Percentiles rank a stretch among this genome's conserved stretches.
These are phyloP conservation scores for Argopecten irradians DNA, from an alignment of 1,140 invertebrate species.

Conservation along the genomic window DNA sequence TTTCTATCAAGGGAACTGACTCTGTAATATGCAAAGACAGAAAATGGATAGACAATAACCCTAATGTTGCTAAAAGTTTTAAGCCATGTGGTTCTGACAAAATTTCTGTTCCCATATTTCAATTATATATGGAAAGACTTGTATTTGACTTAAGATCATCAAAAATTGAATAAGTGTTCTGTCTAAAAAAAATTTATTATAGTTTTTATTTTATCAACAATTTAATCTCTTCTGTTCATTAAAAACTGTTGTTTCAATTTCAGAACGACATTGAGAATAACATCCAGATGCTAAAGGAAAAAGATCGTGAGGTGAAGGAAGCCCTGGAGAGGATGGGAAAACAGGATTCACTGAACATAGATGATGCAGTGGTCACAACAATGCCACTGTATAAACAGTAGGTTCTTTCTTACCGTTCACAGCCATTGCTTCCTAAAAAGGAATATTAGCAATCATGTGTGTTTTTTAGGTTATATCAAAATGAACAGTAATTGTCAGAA, in stretches of 20 bases:
- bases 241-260: constrained; percentile 33
- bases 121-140: background rate
- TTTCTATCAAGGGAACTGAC: too few relatives aligned
- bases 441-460: too few relatives aligned
- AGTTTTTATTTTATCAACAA: background rate
- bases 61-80: too few relatives aligned
- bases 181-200: background rate
- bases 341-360: constrained; percentile 90
- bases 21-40: too few relatives aligned
- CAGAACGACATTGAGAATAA: constrained; percentile 89
- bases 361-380: constrained; percentile 97
- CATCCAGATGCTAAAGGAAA: constrained; percentile 88
- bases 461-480: too few relatives aligned
- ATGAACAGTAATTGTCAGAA: background rate
- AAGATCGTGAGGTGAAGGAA: constrained; percentile 90
- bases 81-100: background rate
- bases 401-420: constrained; percentile 51
- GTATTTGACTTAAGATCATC: background rate
- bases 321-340: constrained; percentile 86
- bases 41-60: too few relatives aligned
- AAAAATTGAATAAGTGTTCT: too few relatives aligned
- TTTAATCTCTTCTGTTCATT: background rate
- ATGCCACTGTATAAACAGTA: constrained; percentile 96
- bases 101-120: background rate
- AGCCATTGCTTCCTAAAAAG: too few relatives aligned